phyloP scores from a whole-genome alignment of 2,797 vertebrate genomes.

The Syngnathus acus region DNA sequence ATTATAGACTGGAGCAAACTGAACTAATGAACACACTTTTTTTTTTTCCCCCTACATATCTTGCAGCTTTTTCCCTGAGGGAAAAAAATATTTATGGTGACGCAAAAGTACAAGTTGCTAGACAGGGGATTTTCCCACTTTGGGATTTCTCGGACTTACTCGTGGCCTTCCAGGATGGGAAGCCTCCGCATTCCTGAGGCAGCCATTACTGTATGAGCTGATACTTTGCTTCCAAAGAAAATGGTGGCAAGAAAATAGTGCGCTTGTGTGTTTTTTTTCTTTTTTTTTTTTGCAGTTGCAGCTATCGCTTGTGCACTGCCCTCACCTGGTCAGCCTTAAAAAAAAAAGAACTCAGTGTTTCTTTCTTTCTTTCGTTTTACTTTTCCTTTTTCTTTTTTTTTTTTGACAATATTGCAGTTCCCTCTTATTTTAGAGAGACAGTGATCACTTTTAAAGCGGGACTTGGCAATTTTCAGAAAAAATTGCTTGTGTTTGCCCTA shows the following conservation, averaged over 20 bases:
- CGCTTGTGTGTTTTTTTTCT: neutral
- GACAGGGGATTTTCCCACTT: neutral
- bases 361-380: too few relatives aligned
- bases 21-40: neutral
- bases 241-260: neutral
- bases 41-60: neutral
- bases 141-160: neutral
- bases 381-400: too few relatives aligned
- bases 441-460: neutral
- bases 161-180: neutral
- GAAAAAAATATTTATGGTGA: constrained; percentile 5
- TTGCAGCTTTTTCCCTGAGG: neutral
- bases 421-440: neutral
- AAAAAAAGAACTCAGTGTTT: neutral
- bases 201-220: neutral
- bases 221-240: neutral
- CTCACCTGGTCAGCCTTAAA: neutral
- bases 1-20: constrained; percentile 11
- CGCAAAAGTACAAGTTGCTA: neutral
- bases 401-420: neutral
- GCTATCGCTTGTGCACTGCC: neutral
- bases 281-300: neutral
- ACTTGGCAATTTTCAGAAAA: neutral
- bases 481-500: neutral
- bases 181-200: neutral